These are phyloP conservation scores for Gymnothorax reevesii DNA, from an alignment of 2,797 vertebrate genomes.

Conservation along the genomic window DNA sequence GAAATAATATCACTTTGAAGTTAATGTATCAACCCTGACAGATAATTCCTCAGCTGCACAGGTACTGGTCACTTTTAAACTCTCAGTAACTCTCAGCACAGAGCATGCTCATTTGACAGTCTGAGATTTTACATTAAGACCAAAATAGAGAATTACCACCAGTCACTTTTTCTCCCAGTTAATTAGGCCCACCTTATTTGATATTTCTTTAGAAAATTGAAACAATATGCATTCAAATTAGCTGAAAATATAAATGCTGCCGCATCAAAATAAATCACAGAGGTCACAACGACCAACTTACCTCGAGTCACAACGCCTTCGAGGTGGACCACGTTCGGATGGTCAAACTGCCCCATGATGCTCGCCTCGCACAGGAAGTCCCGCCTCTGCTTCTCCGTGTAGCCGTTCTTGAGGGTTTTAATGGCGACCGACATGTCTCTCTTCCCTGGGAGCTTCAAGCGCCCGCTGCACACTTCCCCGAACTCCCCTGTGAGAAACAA, in stretches of 20 bases:
- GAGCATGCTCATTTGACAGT: background rate
- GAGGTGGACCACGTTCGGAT: conserved; percentile 95
- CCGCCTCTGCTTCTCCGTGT: conserved; percentile 94
- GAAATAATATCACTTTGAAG: conserved; percentile 8
- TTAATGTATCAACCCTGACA: background rate
- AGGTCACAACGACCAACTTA: conserved; percentile 54
- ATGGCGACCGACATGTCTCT: conserved; percentile 92
- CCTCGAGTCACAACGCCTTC: conserved; percentile 98
- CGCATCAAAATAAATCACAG: background rate
- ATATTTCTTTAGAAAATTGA: background rate
- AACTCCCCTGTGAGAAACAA: conserved; percentile 84
- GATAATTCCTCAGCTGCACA: background rate
- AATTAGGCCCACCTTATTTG: background rate
- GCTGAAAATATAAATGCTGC: background rate
- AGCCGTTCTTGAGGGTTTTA: conserved; percentile 96
- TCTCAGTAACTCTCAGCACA: conserved; percentile 14
- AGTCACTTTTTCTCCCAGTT: background rate
- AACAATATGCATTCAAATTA: background rate
- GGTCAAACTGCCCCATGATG: conserved; percentile 99
- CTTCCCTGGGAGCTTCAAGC: conserved; percentile 94
- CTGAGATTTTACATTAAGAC: background rate
- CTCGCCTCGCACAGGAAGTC: conserved; percentile 98
- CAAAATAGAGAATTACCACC: background rate
- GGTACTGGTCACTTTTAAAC: background rate
- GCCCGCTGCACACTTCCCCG: conserved; percentile 95